Percentiles rank a stretch among this genome's conserved stretches.
Conservation (phyloP, 2,888 invertebrate genomes). For the Drosophila nr. fundita region DNA sequence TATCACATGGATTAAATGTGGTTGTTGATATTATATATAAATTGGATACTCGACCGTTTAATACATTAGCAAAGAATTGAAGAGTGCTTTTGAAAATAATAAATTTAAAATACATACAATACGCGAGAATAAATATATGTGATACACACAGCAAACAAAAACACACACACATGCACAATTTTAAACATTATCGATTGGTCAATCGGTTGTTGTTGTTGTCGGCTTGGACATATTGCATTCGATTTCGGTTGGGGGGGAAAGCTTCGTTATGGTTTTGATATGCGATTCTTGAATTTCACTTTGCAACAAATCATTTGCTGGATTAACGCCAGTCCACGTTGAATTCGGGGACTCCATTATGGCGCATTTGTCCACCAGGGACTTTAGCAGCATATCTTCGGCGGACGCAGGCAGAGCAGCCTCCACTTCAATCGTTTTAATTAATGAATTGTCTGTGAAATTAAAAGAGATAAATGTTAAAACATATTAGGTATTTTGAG, state of each 20-base stretch:
- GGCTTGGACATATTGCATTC: neutral
- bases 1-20: neutral
- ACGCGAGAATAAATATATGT: neutral
- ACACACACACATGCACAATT: neutral
- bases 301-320: constrained; percentile 10
- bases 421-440: neutral
- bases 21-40: neutral
- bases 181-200: neutral
- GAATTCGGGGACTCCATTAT: neutral
- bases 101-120: constrained; percentile 3
- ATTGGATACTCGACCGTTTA: neutral
- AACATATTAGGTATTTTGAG: neutral
- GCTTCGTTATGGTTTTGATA: constrained; percentile 5
- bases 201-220: neutral
- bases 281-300: constrained; percentile 13
- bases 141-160: neutral
- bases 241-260: neutral
- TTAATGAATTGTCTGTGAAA: neutral
- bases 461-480: neutral
- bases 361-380: constrained; percentile 1
- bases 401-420: neutral
- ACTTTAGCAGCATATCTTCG: neutral
- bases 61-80: neutral
- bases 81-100: constrained; percentile 5
- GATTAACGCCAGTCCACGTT: neutral